Percentiles rank a stretch among this genome's conserved stretches.
Evolutionary conservation across 2,888 invertebrate genomes (phyloP).

Genomic region (Siphlonurus alternatus): DNA sequence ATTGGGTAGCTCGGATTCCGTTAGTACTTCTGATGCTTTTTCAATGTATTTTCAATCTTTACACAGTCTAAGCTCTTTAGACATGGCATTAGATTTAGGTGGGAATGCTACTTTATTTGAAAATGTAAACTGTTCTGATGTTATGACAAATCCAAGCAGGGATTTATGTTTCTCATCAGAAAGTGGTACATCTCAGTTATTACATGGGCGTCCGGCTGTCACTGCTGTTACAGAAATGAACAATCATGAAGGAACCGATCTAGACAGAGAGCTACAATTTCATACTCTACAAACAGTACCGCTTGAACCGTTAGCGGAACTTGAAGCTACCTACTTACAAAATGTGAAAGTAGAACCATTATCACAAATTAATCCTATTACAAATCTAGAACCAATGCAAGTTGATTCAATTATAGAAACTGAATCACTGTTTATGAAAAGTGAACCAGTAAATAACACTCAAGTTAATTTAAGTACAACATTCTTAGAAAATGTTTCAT

Average conservation of each 20-base stretch:
- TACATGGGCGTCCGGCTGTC: not conserved
- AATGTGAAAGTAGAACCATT: not conserved
- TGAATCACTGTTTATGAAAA: not conserved
- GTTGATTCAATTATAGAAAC: not conserved
- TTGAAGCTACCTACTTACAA: not conserved
- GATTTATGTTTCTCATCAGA: not conserved
- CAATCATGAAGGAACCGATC: not conserved
- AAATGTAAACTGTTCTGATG: not conserved
- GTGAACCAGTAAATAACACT: too few relatives aligned
- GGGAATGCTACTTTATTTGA: not conserved
- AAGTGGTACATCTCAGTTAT: not conserved
- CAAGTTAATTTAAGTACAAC: too few relatives aligned
- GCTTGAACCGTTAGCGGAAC: not conserved
- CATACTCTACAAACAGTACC: not conserved
- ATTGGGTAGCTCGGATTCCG: not conserved
- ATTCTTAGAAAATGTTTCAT: not conserved
- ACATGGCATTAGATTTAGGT: not conserved
- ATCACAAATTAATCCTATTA: too few relatives aligned
- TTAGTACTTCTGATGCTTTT: conserved; percentile 1
- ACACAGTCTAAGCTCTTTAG: not conserved
- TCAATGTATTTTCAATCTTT: not conserved
- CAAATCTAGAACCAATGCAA: not conserved
- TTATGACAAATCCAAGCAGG: not conserved
- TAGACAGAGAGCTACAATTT: not conserved
- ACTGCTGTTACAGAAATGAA: not conserved